These are phyloP conservation scores for Colaptes auratus DNA, from an alignment of 2,113 vertebrate genomes.

Conservation along the genomic window DNA sequence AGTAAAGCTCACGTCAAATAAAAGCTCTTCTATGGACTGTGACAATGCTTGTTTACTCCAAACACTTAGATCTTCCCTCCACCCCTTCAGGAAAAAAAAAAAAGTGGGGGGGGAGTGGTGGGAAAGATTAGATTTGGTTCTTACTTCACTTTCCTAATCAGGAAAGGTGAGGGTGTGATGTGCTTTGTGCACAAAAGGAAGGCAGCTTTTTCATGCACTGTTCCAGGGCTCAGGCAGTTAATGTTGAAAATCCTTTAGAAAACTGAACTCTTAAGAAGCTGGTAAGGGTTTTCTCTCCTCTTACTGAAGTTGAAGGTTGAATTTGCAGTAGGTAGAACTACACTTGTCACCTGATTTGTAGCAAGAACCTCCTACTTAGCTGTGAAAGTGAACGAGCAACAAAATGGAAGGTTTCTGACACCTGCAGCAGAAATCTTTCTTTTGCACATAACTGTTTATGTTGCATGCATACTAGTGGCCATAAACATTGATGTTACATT, in stretches of 20 bases:
- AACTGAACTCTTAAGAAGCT: conserved; percentile 30
- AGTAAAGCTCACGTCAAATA: conserved; percentile 38
- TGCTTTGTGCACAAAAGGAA: neutral
- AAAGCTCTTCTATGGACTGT: neutral
- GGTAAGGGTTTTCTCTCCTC: neutral
- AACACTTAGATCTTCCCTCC: neutral
- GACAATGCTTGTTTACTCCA: conserved; percentile 17
- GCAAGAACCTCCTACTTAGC: neutral
- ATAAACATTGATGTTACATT: neutral
- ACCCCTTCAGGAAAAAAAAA: neutral
- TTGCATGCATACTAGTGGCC: neutral
- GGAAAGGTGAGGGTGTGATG: conserved; percentile 13
- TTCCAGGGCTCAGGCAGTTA: conserved; percentile 33
- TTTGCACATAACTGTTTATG: neutral
- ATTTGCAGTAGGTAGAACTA: neutral
- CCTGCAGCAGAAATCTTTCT: neutral
- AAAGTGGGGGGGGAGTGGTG: neutral
- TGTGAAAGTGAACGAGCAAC: neutral
- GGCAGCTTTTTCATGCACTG: neutral
- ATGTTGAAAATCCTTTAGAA: conserved; percentile 46
- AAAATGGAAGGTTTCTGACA: neutral
- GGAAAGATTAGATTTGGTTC: neutral
- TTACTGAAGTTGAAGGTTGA: neutral
- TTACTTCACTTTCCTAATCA: conserved; percentile 48
- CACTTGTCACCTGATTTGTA: neutral